These are phyloP conservation scores for Sus scrofa DNA, from an alignment of 2,113 vertebrate species.

Conservation along the genomic window T2T-Sscrofa CM000829.6:57064501-57065000, in stretches of 20 bases:
- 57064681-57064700: neutral
- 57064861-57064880: neutral
- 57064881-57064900: neutral
- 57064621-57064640: neutral
- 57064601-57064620: slow-evolving; percentile 11
- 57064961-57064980: neutral
- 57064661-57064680: neutral
- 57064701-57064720: neutral
- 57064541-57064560: neutral
- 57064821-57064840: neutral
- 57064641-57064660: neutral
- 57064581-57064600: neutral
- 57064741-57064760: neutral
- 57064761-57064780: neutral
- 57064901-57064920: neutral
- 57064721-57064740: neutral
- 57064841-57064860: neutral
- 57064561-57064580: neutral
- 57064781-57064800: neutral
- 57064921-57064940: neutral
- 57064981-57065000: neutral
- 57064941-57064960: neutral
- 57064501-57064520: neutral
- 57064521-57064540: neutral
- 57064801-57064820: neutral